Percentiles rank a stretch among this genome's conserved stretches.
Conservation (phyloP, 2,888 invertebrate genomes). For the Hecatera dysodea region DNA sequence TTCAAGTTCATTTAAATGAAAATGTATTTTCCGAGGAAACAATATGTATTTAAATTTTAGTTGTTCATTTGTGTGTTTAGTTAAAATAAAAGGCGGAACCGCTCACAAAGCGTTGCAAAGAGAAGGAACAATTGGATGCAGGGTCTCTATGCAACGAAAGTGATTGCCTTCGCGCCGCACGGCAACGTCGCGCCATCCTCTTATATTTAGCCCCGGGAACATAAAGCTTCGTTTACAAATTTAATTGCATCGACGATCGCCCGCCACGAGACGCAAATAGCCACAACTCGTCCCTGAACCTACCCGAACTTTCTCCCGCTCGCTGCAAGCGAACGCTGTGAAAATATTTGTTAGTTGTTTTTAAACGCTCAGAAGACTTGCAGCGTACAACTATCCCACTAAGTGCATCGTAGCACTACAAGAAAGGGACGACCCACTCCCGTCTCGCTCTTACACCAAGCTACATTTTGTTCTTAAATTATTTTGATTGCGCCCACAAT, state of each 20-base stretch:
- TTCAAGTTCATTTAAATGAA: constrained; percentile 32
- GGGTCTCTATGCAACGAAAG: constrained; percentile 67
- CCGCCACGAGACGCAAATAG: constrained; percentile 88
- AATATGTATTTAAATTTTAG: constrained; percentile 44
- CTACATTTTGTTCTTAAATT: constrained; percentile 40
- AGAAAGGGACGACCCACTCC: constrained; percentile 48
- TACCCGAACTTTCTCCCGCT: constrained; percentile 86
- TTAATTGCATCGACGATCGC: constrained; percentile 90
- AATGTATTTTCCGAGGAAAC: constrained; percentile 42
- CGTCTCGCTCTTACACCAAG: constrained; percentile 34
- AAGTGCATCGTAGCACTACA: constrained; percentile 60
- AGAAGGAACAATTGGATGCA: constrained; percentile 55
- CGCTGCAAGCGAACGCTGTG: constrained; percentile 70
- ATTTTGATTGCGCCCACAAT: constrained; percentile 62
- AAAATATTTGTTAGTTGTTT: constrained; percentile 76
- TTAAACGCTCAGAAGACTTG: constrained; percentile 61
- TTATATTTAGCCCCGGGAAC: constrained; percentile 85
- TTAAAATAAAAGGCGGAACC: constrained; percentile 42
- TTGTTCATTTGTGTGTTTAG: constrained; percentile 30
- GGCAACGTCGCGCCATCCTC: constrained; percentile 79
- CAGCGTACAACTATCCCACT: constrained; percentile 50
- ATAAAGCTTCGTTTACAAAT: constrained; percentile 89
- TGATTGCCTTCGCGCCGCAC: constrained; percentile 74
- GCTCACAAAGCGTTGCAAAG: constrained; percentile 48
- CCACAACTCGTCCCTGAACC: constrained; percentile 88